Percentiles rank a stretch among this genome's conserved stretches.
Conservation (phyloP, 2,113 vertebrate genomes). For the Engraulis encrasicolus region DNA sequence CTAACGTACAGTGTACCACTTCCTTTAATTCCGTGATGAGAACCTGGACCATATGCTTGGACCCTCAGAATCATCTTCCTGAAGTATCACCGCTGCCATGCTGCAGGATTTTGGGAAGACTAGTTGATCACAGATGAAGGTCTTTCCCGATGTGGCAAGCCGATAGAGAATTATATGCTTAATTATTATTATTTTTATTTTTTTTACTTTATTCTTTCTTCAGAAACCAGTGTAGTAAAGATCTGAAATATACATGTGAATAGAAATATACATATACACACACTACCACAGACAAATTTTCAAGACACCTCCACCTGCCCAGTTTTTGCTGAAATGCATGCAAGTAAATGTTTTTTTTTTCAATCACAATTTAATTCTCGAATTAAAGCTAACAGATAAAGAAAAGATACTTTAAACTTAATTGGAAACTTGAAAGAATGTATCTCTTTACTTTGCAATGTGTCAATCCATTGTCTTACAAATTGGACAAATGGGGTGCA, state of each 20-base stretch:
- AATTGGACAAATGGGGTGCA: too few species aligned
- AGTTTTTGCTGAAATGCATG: not conserved
- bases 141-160: slow-evolving; percentile 58
- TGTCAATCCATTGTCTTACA: too few species aligned
- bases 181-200: too few species aligned
- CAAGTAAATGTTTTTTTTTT: not conserved
- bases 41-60: slow-evolving; percentile 22
- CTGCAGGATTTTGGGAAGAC: slow-evolving; percentile 71
- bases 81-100: slow-evolving; percentile 49
- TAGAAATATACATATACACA: not conserved
- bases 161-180: too few species aligned
- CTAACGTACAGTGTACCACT: slow-evolving; percentile 13
- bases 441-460: too few species aligned
- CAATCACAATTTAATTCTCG: not conserved
- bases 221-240: not conserved
- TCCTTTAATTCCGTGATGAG: slow-evolving; percentile 14
- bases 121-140: slow-evolving; percentile 68
- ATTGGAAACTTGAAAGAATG: too few species aligned
- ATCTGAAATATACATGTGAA: not conserved
- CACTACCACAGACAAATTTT: not conserved
- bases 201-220: not conserved
- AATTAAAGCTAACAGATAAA: too few species aligned
- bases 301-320: not conserved
- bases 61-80: not conserved
- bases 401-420: too few species aligned